Evolutionary conservation across 92 coral and sea anemone species (phyloP).

Genomic region (Actinernus sp.): DNA sequence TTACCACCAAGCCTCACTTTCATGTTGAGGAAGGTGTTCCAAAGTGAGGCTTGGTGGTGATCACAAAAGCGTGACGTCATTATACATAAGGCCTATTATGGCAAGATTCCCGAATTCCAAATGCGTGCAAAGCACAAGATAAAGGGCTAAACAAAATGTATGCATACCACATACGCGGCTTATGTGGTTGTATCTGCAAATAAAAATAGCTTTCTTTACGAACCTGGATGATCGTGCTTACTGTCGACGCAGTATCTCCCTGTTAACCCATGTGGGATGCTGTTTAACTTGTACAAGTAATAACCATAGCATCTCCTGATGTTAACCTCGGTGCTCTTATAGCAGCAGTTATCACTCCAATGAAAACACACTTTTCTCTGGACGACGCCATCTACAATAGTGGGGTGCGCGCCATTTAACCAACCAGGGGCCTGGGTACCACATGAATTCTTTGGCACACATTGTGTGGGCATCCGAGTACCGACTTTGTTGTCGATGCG

Average conservation of each 20-base stretch:
- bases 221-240: too few species aligned
- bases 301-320: slow-evolving; percentile 5
- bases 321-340: slow-evolving; percentile 5
- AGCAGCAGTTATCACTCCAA: slow-evolving; percentile 7
- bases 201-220: too few species aligned
- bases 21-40: too few species aligned
- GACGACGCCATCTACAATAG: slow-evolving; percentile 2
- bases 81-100: too few species aligned
- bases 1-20: too few species aligned
- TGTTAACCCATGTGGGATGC: neutral
- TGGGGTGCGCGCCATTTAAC: slow-evolving; percentile 11
- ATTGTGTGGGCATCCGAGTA: neutral
- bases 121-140: neutral
- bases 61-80: too few species aligned
- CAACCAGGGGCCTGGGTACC: slow-evolving; percentile 33
- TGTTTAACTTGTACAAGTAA: slow-evolving; percentile 12
- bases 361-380: slow-evolving; percentile 8
- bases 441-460: slow-evolving; percentile 20
- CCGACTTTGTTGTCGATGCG: neutral
- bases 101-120: too few species aligned
- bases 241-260: slow-evolving; percentile 7
- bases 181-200: too few species aligned
- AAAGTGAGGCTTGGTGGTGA: too few species aligned
- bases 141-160: neutral
- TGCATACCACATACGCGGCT: too few species aligned